Conservation (phyloP, 2,113 vertebrate genomes). For the Oxygymnocypris stewartii region DNA sequence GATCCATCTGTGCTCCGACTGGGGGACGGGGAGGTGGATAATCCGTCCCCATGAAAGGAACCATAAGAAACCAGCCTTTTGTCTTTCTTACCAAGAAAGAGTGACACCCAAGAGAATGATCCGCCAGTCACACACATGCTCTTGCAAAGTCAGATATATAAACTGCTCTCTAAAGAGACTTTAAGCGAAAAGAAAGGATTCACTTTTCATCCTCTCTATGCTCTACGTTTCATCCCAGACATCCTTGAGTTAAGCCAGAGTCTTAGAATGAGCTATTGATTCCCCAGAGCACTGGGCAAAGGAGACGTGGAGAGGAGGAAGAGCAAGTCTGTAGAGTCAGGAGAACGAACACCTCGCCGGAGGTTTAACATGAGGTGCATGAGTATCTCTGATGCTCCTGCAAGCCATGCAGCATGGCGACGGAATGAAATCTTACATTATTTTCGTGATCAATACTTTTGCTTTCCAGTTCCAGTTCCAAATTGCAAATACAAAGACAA, state of each 20-base stretch:
- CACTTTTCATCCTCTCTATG: conserved; percentile 29
- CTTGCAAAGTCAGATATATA: conserved; percentile 13
- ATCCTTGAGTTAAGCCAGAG: conserved; percentile 52
- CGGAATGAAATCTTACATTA: neutral
- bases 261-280: conserved; percentile 63
- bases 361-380: conserved; percentile 18
- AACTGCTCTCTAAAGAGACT: conserved; percentile 20
- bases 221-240: conserved; percentile 58
- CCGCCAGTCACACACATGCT: neutral
- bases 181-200: conserved; percentile 52
- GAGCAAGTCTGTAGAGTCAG: neutral
- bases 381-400: neutral
- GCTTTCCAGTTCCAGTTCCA: neutral
- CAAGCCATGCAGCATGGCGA: neutral
- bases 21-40: conserved; percentile 43
- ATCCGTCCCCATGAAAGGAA: conserved; percentile 59
- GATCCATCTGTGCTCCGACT: conserved; percentile 60
- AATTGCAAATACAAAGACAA: neutral
- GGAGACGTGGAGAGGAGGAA: too few relatives aligned
- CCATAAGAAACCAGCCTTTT: conserved; percentile 61
- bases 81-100: conserved; percentile 56
- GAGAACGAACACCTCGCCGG: neutral
- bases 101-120: conserved; percentile 56
- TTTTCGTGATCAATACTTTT: neutral
- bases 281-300: neutral